Evolutionary conservation across 2,888 invertebrate species (phyloP).

Genomic region (Lithophane semibrunnea): DNA sequence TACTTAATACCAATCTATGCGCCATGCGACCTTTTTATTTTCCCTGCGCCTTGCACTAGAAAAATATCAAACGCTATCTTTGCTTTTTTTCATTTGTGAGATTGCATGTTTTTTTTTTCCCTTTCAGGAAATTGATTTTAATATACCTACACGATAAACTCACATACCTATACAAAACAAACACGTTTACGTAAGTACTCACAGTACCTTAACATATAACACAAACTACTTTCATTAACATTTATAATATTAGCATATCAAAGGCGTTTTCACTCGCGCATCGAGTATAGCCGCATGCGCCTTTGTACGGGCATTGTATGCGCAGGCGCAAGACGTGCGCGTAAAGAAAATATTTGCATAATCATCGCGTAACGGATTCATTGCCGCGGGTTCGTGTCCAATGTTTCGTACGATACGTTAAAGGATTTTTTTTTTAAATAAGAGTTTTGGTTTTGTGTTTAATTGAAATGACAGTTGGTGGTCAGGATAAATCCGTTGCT

Average conservation of each 20-base stretch:
- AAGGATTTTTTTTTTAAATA: neutral
- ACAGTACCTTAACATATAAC: conserved; percentile 32
- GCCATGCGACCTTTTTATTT: no score
- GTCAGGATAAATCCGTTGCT: neutral
- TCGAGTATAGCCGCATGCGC: conserved; percentile 37
- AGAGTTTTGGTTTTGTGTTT: neutral
- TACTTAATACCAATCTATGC: no score
- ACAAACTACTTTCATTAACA: conserved; percentile 66
- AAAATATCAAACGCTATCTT: no score
- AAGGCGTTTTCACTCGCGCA: conserved; percentile 75
- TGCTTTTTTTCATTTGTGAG: no score
- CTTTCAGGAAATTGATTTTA: no score
- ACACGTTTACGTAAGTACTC: conserved; percentile 14
- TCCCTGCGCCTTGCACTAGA: no score
- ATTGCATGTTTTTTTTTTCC: no score
- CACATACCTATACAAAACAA: neutral
- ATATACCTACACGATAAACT: neutral
- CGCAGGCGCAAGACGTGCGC: conserved; percentile 66
- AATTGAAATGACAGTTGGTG: neutral
- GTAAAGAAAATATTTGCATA: conserved; percentile 85
- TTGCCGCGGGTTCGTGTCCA: conserved; percentile 69
- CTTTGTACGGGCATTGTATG: conserved; percentile 70
- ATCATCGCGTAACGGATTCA: conserved; percentile 78
- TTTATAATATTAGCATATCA: conserved; percentile 77
- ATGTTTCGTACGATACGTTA: conserved; percentile 69